phyloP scores from a whole-genome alignment of 2,113 vertebrate genomes.

The Anhinga anhinga region DNA sequence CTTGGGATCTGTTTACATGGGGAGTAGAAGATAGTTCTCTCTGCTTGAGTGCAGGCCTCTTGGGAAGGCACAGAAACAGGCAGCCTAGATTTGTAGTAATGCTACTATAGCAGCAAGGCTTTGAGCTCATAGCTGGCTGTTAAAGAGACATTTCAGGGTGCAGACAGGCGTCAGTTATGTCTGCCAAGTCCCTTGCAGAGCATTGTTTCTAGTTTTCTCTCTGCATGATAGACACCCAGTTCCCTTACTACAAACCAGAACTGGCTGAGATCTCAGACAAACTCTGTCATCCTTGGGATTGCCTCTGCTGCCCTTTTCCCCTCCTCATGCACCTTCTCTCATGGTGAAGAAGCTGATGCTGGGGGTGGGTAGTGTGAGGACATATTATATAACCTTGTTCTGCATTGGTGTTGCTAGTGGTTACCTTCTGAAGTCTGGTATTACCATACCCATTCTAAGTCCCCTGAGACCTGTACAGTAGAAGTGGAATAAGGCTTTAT shows the following conservation, averaged over 20 bases:
- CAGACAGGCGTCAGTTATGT: background rate
- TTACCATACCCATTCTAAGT: background rate
- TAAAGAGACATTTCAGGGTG: background rate
- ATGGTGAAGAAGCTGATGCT: background rate
- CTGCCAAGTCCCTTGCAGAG: background rate
- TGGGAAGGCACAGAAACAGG: background rate
- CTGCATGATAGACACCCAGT: background rate
- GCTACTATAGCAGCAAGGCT: background rate
- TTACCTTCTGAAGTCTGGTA: background rate
- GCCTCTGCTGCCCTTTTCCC: background rate
- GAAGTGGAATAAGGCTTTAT: background rate
- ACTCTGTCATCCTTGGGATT: background rate
- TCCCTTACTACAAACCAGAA: background rate
- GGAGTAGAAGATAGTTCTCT: background rate
- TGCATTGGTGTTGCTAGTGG: background rate
- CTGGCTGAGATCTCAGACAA: background rate
- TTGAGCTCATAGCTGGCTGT: background rate
- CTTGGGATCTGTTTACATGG: background rate
- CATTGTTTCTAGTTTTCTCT: background rate
- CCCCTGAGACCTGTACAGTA: background rate
- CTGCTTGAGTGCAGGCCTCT: background rate
- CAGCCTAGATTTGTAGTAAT: background rate
- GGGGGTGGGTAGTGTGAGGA: background rate
- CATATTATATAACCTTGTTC: background rate
- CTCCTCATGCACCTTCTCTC: rapidly evolving